phyloP scores from a whole-genome alignment of 2,888 invertebrate genomes.

The Dyspetes luteomarginatus region DNA sequence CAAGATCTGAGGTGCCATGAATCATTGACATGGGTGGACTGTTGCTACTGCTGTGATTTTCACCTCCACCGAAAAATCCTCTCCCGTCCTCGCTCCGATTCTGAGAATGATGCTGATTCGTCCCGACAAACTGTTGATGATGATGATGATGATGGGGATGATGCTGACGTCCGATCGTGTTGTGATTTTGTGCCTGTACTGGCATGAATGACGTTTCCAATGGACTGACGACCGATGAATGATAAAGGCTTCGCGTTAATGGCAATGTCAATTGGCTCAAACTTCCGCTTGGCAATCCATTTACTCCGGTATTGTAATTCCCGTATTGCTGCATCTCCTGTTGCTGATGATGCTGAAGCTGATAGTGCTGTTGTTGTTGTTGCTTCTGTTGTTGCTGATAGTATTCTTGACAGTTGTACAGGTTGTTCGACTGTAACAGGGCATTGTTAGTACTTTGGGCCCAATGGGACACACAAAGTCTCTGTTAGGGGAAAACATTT shows the following conservation, averaged over 20 bases:
- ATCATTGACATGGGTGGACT: slow-evolving; percentile 71
- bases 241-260: slow-evolving; percentile 80
- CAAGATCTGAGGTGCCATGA: slow-evolving; percentile 71
- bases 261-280: slow-evolving; percentile 82
- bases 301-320: slow-evolving; percentile 72
- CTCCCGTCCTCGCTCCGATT: slow-evolving; percentile 71
- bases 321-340: slow-evolving; percentile 84
- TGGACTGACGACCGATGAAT: slow-evolving; percentile 80
- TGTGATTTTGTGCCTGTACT: slow-evolving; percentile 75
- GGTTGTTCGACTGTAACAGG: slow-evolving; percentile 82
- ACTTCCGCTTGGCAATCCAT: slow-evolving; percentile 80
- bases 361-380: slow-evolving; percentile 71
- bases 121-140: slow-evolving; percentile 68
- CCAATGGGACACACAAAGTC: slow-evolving; percentile 45
- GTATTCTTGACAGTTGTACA: slow-evolving; percentile 83
- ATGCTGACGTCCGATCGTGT: slow-evolving; percentile 66
- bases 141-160: slow-evolving; percentile 56
- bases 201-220: slow-evolving; percentile 77
- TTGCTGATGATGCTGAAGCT: slow-evolving; percentile 76
- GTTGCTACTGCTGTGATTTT: slow-evolving; percentile 65
- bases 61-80: slow-evolving; percentile 59
- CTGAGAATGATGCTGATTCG: slow-evolving; percentile 67
- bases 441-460: slow-evolving; percentile 76
- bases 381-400: slow-evolving; percentile 76
- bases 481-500: slow-evolving; percentile 35